phyloP scores from a whole-genome alignment of 2,797 vertebrate genomes.

The Lagocephalus sceleratus region DNA sequence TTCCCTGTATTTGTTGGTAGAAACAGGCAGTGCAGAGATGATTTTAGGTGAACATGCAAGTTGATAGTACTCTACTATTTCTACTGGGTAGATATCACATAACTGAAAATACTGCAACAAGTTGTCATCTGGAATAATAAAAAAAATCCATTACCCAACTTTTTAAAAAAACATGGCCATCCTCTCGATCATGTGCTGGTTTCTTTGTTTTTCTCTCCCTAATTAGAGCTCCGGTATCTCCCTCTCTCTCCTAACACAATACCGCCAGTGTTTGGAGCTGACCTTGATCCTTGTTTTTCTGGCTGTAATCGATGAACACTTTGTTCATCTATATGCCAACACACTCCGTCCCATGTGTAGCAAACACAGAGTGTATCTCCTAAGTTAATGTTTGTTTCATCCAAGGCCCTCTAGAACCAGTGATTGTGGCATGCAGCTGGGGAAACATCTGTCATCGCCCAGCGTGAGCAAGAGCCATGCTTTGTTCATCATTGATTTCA shows the following conservation, averaged over 20 bases:
- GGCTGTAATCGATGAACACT: conserved; percentile 40
- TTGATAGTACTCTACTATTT: too few relatives aligned
- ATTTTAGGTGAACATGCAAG: too few relatives aligned
- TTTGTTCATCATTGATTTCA: conserved; percentile 34
- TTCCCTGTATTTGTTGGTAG: too few relatives aligned
- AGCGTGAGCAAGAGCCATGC: conserved; percentile 5
- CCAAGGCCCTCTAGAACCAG: conserved; percentile 21
- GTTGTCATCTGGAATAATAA: too few relatives aligned
- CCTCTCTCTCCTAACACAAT: conserved; percentile 27
- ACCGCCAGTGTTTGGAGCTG: conserved; percentile 26
- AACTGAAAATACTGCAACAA: too few relatives aligned
- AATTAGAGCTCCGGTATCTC: conserved; percentile 12
- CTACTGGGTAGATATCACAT: too few relatives aligned
- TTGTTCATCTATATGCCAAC: conserved; percentile 21
- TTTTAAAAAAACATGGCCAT: background rate
- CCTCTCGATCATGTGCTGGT: background rate
- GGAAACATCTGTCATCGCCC: conserved; percentile 36
- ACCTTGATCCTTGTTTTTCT: conserved; percentile 38
- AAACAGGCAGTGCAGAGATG: too few relatives aligned
- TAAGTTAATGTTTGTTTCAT: conserved; percentile 30
- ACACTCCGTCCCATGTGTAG: conserved; percentile 9
- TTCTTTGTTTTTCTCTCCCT: background rate
- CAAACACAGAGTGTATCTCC: conserved; percentile 17
- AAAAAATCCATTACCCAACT: too few relatives aligned
- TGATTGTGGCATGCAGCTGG: conserved; percentile 7